Evolutionary conservation across 2,113 vertebrate species (phyloP).

Genomic region (Plecturocebus donacophilus): DNA sequence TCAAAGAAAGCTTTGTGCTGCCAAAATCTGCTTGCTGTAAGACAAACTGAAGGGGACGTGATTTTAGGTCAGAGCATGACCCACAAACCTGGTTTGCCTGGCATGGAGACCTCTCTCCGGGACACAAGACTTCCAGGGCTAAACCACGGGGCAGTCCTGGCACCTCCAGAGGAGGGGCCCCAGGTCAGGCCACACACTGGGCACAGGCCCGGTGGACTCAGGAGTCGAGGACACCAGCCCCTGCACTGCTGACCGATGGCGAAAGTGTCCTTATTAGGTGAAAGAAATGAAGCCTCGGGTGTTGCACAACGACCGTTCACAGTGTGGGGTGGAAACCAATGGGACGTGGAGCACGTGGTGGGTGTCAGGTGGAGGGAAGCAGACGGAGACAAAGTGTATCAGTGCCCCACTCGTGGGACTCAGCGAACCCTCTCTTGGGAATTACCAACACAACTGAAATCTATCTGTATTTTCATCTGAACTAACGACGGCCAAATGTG

Average conservation of each 20-base stretch:
- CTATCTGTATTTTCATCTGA: too few relatives aligned
- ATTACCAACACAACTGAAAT: accelerated
- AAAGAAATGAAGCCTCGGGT: background rate
- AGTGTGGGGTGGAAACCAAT: accelerated
- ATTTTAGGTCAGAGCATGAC: background rate
- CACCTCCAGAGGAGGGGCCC: accelerated
- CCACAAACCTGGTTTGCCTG: accelerated
- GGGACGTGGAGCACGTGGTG: accelerated
- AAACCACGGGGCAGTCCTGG: background rate
- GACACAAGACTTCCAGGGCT: background rate
- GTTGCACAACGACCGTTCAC: accelerated
- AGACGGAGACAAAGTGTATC: too few relatives aligned
- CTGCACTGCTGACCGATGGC: accelerated
- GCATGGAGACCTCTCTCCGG: background rate
- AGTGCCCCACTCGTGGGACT: accelerated
- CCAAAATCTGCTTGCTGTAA: background rate
- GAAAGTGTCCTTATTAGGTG: background rate
- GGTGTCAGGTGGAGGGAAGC: too few relatives aligned
- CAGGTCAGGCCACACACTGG: background rate
- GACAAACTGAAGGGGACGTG: background rate
- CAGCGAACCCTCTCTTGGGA: accelerated
- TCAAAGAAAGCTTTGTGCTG: background rate
- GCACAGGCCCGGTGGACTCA: background rate
- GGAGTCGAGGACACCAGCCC: accelerated
- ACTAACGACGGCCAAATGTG: accelerated